Evolutionary conservation across 2,113 vertebrate species (phyloP).

Genomic region (Motacilla alba): DNA sequence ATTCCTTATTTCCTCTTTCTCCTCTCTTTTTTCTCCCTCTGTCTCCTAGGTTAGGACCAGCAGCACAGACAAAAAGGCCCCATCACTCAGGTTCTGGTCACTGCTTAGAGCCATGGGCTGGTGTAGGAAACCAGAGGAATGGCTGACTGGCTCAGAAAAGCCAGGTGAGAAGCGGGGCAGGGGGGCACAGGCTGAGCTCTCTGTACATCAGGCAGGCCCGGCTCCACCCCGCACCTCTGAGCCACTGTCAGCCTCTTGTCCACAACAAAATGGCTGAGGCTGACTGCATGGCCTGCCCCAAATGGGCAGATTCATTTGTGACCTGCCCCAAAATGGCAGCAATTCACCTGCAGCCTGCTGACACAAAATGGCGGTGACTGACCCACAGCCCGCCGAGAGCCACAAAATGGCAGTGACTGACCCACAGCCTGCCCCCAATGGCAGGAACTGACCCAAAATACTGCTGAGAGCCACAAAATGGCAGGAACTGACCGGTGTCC

Average conservation of each 20-base stretch:
- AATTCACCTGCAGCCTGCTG: fast-evolving
- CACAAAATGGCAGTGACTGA: fast-evolving
- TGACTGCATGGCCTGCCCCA: no score
- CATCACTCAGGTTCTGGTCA: no score
- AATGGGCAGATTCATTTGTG: no score
- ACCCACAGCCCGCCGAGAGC: fast-evolving
- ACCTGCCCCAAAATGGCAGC: fast-evolving
- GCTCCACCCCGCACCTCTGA: fast-evolving
- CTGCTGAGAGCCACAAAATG: no score
- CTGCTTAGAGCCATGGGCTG: neutral
- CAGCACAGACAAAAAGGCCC: neutral
- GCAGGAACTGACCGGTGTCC: fast-evolving
- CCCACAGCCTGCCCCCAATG: no score
- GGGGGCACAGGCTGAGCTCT: neutral
- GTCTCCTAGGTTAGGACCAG: neutral
- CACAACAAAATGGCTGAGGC: no score
- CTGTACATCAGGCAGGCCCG: fast-evolving
- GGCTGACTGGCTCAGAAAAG: neutral
- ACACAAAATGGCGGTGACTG: fast-evolving
- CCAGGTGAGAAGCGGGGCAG: neutral
- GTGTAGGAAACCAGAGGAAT: neutral
- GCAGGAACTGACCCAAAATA: neutral
- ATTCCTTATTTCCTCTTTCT: neutral
- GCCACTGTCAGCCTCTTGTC: neutral
- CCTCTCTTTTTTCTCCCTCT: neutral